Percentiles rank a stretch among this genome's conserved stretches.
Evolutionary conservation across 2,113 vertebrate genomes (phyloP).

Genomic region (Syngnathus floridae): DNA sequence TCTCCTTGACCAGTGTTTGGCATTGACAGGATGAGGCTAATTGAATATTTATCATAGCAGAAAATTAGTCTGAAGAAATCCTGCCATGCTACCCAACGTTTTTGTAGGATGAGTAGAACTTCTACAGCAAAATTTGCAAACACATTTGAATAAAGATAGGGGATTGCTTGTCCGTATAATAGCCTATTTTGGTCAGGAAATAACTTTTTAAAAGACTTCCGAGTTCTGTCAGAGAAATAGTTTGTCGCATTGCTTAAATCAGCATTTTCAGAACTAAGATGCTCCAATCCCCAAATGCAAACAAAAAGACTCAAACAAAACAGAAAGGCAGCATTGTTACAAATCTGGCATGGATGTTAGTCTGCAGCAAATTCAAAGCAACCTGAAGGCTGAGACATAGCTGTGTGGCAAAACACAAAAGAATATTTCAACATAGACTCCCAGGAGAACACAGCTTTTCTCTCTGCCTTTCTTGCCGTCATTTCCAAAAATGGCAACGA

Average conservation of each 20-base stretch:
- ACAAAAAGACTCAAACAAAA: slow-evolving; percentile 4
- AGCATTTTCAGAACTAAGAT: slow-evolving; percentile 18
- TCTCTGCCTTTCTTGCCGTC: background rate
- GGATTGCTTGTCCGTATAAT: too few species aligned
- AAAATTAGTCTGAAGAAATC: too few species aligned
- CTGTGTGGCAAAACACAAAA: slow-evolving; percentile 15
- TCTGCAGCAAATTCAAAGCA: background rate
- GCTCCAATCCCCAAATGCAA: slow-evolving; percentile 2
- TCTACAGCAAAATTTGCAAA: too few species aligned
- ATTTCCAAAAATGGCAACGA: slow-evolving; percentile 3
- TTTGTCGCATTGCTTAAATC: slow-evolving; percentile 23
- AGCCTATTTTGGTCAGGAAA: too few species aligned
- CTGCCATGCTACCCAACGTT: too few species aligned
- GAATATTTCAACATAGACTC: slow-evolving; percentile 14
- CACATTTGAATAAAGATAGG: too few species aligned
- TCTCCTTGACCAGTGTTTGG: slow-evolving; percentile 9
- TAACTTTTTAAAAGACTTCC: too few species aligned
- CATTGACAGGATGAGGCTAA: too few species aligned
- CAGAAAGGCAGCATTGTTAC: background rate
- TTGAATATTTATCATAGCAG: too few species aligned
- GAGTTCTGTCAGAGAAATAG: slow-evolving; percentile 1
- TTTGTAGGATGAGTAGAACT: too few species aligned
- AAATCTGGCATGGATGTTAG: slow-evolving; percentile 3
- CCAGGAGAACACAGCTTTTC: slow-evolving; percentile 10
- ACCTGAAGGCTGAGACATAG: slow-evolving; percentile 3